phyloP scores from a whole-genome alignment of 2,888 invertebrate species.

The Tetheella fluctuosa region DNA sequence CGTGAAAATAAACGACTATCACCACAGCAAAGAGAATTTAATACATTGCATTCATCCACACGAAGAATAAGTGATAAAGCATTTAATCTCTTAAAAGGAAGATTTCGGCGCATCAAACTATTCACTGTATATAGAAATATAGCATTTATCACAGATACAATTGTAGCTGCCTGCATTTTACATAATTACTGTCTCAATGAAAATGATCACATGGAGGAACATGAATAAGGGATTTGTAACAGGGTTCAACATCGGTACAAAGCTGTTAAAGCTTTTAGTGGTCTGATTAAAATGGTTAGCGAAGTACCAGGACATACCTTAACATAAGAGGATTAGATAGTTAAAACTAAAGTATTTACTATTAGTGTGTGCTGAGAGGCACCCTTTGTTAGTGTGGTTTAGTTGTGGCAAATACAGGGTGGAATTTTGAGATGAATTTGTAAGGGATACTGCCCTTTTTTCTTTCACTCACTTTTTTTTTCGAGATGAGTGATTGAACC shows the following conservation, averaged over 20 bases:
- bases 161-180: conserved; percentile 66
- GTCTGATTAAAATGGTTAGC: background rate
- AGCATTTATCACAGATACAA: conserved; percentile 62
- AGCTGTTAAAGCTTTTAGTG: no score
- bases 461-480: no score
- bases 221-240: conserved; percentile 23
- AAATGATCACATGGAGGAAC: conserved; percentile 56
- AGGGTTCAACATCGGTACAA: background rate
- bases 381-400: no score
- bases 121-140: conserved; percentile 66
- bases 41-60: conserved; percentile 53
- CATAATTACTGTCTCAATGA: conserved; percentile 66
- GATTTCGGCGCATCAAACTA: conserved; percentile 59
- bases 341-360: no score
- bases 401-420: no score
- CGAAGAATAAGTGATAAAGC: conserved; percentile 63
- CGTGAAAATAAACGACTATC: conserved; percentile 63
- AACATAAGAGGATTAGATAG: no score
- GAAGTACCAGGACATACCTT: no score
- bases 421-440: no score
- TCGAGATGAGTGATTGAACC: no score
- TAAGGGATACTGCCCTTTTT: no score
- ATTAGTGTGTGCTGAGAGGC: no score
- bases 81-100: conserved; percentile 54
- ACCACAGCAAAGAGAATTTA: conserved; percentile 60